Percentiles rank a stretch among this genome's conserved stretches.
These are phyloP conservation scores for Enteromius trimaculatus DNA, from an alignment of 2,797 vertebrate species.

Conservation along the genomic window DNA sequence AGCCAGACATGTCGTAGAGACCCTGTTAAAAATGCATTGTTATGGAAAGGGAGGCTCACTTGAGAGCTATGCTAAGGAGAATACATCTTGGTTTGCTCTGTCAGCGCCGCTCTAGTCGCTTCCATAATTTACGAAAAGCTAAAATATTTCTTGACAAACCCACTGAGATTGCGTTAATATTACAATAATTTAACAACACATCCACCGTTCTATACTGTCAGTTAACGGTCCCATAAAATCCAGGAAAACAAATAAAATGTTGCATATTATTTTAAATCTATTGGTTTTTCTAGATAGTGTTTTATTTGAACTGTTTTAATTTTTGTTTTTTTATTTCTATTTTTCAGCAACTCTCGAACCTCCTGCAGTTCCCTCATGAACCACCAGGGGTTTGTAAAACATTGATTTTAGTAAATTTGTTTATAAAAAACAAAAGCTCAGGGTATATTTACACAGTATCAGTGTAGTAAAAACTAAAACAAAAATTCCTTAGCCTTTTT, in stretches of 20 bases:
- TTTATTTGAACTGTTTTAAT: neutral
- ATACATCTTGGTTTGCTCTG: constrained; percentile 31
- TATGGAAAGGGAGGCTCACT: constrained; percentile 41
- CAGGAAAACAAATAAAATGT: neutral
- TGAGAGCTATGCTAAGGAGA: constrained; percentile 46
- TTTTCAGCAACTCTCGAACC: neutral
- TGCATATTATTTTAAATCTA: neutral
- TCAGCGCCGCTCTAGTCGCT: constrained; percentile 61
- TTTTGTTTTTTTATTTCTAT: neutral
- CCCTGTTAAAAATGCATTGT: constrained; percentile 76
- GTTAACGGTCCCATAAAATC: neutral
- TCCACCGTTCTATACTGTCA: neutral
- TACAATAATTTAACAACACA: neutral
- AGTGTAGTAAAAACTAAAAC: too few species aligned
- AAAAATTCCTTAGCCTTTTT: neutral
- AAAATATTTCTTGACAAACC: neutral
- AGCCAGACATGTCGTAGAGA: constrained; percentile 67
- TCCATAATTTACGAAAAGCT: constrained; percentile 79
- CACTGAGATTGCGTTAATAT: neutral
- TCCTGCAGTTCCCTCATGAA: neutral
- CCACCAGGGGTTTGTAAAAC: neutral
- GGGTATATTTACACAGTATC: too few species aligned
- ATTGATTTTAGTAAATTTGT: neutral
- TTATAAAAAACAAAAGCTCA: too few species aligned
- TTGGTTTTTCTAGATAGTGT: neutral